Evolutionary conservation across 1,140 invertebrate genomes (phyloP).

Genomic region (Pseudomyrmex gracilis): DNA sequence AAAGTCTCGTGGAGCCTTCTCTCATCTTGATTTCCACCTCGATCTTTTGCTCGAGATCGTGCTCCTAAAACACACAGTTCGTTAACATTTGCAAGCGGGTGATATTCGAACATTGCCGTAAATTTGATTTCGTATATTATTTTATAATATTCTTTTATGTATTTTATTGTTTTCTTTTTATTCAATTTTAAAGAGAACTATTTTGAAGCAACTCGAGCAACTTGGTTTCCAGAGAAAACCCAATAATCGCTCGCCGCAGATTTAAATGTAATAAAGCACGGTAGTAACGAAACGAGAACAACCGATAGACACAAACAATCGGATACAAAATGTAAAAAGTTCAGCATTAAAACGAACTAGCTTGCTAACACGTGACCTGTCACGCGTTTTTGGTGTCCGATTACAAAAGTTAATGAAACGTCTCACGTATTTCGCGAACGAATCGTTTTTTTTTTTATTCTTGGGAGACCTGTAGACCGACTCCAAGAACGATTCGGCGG

Average conservation of each 20-base stretch:
- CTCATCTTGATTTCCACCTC: slow-evolving; percentile 91
- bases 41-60: slow-evolving; percentile 90
- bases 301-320: slow-evolving; percentile 39
- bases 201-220: too few species aligned
- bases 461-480: slow-evolving; percentile 25
- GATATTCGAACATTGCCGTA: not conserved
- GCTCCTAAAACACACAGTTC: slow-evolving; percentile 84
- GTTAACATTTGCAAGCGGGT: too few species aligned
- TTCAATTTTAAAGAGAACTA: not conserved
- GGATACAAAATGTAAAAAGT: slow-evolving; percentile 35
- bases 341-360: slow-evolving; percentile 51
- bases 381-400: slow-evolving; percentile 32
- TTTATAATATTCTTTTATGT: too few species aligned
- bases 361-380: slow-evolving; percentile 38
- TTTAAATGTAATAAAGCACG: slow-evolving; percentile 19
- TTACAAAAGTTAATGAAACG: slow-evolving; percentile 49
- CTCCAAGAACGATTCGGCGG: not conserved
- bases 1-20: slow-evolving; percentile 89
- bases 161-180: not conserved
- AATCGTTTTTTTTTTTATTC: slow-evolving; percentile 17
- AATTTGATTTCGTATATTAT: not conserved
- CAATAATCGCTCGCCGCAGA: not conserved
- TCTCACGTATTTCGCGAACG: slow-evolving; percentile 48
- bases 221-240: too few species aligned
- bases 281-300: not conserved